phyloP scores from a whole-genome alignment of 2,113 vertebrate genomes.

The Phyllopteryx taeniolatus region DNA sequence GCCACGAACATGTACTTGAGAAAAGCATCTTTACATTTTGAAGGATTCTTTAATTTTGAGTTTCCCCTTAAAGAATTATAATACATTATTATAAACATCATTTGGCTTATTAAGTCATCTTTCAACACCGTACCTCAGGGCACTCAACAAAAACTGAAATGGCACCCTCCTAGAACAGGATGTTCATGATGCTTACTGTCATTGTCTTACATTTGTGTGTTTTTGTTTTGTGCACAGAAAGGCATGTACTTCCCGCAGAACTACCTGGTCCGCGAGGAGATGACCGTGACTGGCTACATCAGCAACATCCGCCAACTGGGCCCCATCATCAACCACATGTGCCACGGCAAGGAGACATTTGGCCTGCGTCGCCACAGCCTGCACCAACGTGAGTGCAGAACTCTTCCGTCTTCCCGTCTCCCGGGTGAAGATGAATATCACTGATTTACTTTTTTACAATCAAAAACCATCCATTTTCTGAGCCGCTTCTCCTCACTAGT shows the following conservation, averaged over 20 bases:
- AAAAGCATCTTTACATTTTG: too few relatives aligned
- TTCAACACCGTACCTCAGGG: not conserved
- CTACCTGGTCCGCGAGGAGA: slow-evolving; percentile 92
- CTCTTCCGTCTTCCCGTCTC: slow-evolving; percentile 9
- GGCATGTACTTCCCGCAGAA: slow-evolving; percentile 92
- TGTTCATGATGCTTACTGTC: not conserved
- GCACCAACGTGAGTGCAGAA: slow-evolving; percentile 44
- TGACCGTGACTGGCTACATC: slow-evolving; percentile 84
- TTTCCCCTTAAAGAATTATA: too few relatives aligned
- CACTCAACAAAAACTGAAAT: too few relatives aligned
- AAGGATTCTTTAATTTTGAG: too few relatives aligned
- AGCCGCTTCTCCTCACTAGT: too few relatives aligned
- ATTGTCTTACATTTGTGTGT: slow-evolving; percentile 28
- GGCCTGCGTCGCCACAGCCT: slow-evolving; percentile 69
- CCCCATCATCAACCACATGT: slow-evolving; percentile 80
- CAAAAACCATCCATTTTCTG: too few relatives aligned
- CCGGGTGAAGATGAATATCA: slow-evolving; percentile 68
- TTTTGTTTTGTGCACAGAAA: slow-evolving; percentile 73
- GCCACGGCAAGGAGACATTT: not conserved
- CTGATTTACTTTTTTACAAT: not conserved
- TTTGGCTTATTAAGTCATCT: too few relatives aligned
- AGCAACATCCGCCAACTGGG: slow-evolving; percentile 87
- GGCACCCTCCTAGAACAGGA: too few relatives aligned
- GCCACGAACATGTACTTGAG: too few relatives aligned
- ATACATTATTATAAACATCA: too few relatives aligned